Base-by-base conservation (phyloP, 1,140 invertebrate genomes). In the Colletes gigas region DNA sequence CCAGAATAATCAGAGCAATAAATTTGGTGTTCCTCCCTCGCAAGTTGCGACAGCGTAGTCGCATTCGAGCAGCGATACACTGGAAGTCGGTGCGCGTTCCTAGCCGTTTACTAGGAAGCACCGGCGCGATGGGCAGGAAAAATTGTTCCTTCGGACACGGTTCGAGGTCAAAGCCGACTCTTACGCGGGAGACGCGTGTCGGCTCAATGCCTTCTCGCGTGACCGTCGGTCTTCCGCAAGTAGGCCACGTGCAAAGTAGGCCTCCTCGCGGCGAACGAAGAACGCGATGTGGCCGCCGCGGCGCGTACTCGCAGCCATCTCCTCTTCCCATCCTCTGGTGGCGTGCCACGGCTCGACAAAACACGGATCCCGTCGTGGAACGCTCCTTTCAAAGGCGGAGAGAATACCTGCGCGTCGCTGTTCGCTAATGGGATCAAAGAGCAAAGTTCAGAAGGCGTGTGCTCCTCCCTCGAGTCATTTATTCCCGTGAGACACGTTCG, bases 161-260 rank as follows among this genome's bases (percentile, higher is more conserved):
- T 80, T 80, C 78, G 71, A 80, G 78, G 44, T 60, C 66, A 65
- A 77, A 83, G 77, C 73, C 71, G 71, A 60, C 77, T 82, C 71
- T 79, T 30, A 78, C 72, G 44, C 82, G 60, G 66, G 75, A 86
- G 62, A 82, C 59, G 74, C 84, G 76, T 82, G 78, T 83, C 86
- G 83, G 66, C 66, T 74, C 50, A 19, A 68, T 82, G 74, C 60
- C 85, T 83, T 70, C 81, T 86, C 81, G 85, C 85, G 86, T 87
- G 85, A 87, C 82, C 86, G 76, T 75, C 81, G 84, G 57, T 87
- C 78, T 82, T 84, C 84, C 62, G 75, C 82, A 90, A 86, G 89
- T 90, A 85, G 89, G 89, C 86, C 88, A 88, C 70, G 82, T 77
- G 69, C 83, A 87, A 90, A 89, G 89, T 90, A 86, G 89, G 89